Base-by-base conservation (phyloP, 2,888 invertebrate species). In the Ophion ellenae region DNA sequence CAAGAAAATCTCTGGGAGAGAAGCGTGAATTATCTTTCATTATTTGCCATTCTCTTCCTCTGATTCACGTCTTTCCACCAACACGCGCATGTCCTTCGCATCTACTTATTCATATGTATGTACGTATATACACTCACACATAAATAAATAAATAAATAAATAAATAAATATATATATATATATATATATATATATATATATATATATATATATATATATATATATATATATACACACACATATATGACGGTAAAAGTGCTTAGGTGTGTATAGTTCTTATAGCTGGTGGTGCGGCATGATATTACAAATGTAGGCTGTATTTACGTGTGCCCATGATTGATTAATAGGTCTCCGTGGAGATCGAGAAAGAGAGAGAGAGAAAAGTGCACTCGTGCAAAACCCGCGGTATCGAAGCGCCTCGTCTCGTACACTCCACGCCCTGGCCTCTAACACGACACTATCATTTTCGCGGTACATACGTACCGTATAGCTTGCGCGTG, bases 21-120 rank as follows among this genome's bases (percentile, higher is more conserved):
- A 84, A 81, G 78, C 83, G 81, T 69, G 83, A 84, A 86, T 84
- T 84, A 84, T 84, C 86, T 83, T 83, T 86, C 86, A 86, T 86
- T 83, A 86, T 86, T 84, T 81, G 83, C 83, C 83, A 86, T 86
- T 86, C 86, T 86, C 86, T 81, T 83, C 61, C 78, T 83, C 76
- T 83, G 86, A 86, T 83, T 86, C 86, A 81, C 70, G 81, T 78
- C 47, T 77, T 78, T 83, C 63, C 57, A 69, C 47, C 17, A 36
- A 61, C 66, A 61, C 69, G 61, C 24, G 59, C 28, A 10, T 28
- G 9, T 70, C 79, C 78, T 79, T 70, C 67, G 67, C 20, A 36
- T 20, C 53, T 61, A 47, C 28, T 53, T 53, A 53, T 53, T 40
- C 20, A 20, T 24, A 28, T 24, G 59, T 67, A 17, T 40, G 47